A percentile compares a stretch with the other conserved stretches of the same genome.
Evolutionary conservation across 2,113 vertebrate genomes (phyloP).

Genomic region (Engraulis encrasicolus): DNA sequence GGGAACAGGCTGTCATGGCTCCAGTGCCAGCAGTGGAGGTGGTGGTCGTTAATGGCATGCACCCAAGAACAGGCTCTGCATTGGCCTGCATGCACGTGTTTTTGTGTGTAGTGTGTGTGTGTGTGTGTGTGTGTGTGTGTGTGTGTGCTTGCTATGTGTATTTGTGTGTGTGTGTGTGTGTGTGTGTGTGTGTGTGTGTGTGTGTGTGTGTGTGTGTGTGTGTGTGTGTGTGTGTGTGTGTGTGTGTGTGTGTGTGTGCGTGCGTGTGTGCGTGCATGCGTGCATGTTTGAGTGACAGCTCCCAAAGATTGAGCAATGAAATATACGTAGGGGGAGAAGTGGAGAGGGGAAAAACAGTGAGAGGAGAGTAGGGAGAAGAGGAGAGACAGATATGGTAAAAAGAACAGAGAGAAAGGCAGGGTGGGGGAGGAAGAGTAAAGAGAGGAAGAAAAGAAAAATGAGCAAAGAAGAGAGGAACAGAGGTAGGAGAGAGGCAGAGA

Average conservation of each 20-base stretch:
- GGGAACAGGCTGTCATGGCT: background rate
- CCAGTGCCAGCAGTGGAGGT: background rate
- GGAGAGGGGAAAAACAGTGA: background rate
- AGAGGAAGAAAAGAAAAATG: background rate
- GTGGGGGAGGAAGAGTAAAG: background rate
- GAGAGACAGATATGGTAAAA: background rate
- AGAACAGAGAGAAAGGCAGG: background rate
- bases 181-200: background rate
- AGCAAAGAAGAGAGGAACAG: background rate
- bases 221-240: constrained; percentile 6
- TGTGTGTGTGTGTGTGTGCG: background rate
- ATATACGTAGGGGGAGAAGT: background rate
- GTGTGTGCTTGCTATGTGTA: constrained; percentile 1
- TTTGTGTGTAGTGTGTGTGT: constrained; percentile 1
- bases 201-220: constrained; percentile 10
- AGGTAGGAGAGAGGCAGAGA: background rate
- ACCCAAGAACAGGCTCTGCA: background rate
- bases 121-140: background rate
- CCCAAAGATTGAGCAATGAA: background rate
- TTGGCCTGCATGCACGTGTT: background rate
- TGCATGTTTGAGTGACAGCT: background rate
- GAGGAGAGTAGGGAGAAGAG: background rate
- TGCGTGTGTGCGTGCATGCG: no score
- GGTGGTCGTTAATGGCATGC: background rate
- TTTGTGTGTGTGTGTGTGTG: constrained; percentile 6